Base-by-base conservation (phyloP, 2,113 vertebrate genomes). In the Vulpes vulpes region DNA sequence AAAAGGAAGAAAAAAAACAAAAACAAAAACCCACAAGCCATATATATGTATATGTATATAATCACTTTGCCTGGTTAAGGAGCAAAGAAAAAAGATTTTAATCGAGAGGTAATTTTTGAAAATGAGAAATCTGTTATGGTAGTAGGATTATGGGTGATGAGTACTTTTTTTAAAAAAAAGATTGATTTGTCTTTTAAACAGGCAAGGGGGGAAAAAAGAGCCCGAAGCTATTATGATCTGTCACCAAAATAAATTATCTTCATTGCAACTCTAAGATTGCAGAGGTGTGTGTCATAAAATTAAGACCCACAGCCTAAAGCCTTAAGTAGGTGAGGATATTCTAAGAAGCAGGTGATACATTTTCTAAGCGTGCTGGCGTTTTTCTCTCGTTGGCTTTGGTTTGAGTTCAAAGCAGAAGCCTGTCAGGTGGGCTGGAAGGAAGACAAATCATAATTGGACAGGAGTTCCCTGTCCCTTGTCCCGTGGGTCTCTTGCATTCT, bases 11-110 rank as follows among this genome's bases (percentile, higher is more conserved):
- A 59, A 59, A 55, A 55, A 55, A 2, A 55, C 35, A 35, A 35
- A 35, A 35, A 35, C 35, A 35, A 59, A 6, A 43, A 43, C 0
- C 43, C 43, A 43, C 7, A 43, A 43, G 43, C 57, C 32, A n/a
- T 32, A 17, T 69, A n/a, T 69, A 27, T 15, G 6, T 43, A 74
- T 43, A 43, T 15, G 8, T 19, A 71, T 35, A 71, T 35, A 25
- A 25, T 81, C 60, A 25, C 15, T 82, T 93, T 62, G 55, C 83
- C 76, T 76, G 27, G 69, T 74, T 81, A 91, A 78, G 25, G n/a
- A 93, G 23, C 71, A 91, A 55, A 94, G 55, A 49, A 67, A 80
- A 85, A 85, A 81, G 76, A 78, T 67, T 86, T 91, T 67, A 67
- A 95, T 49, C 57, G 60, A 96, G 76, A 91, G 57, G 23, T 35